Conservation (phyloP, 1,140 invertebrate genomes). For the Diprion similis region DNA sequence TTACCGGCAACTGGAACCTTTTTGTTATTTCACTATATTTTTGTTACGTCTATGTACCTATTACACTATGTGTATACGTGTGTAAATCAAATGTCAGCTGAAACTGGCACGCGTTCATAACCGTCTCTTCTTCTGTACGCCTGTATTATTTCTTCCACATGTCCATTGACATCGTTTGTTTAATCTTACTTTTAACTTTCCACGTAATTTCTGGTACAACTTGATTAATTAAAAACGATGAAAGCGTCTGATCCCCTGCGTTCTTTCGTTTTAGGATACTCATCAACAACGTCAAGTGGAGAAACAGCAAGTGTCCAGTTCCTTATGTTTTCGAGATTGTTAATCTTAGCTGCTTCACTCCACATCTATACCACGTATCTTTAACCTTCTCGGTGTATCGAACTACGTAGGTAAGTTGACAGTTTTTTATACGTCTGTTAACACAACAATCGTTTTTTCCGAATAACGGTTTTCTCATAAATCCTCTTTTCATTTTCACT, state of each 20-base stretch:
- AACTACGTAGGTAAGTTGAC: slow-evolving; percentile 41
- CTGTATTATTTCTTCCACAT: too few relatives aligned
- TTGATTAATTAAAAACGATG: neutral
- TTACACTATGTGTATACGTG: too few relatives aligned
- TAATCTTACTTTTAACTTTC: slow-evolving; percentile 3
- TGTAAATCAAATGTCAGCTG: too few relatives aligned
- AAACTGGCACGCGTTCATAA: too few relatives aligned
- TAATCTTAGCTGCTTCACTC: slow-evolving; percentile 48
- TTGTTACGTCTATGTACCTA: too few relatives aligned
- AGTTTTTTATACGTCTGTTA: neutral
- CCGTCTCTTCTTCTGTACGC: too few relatives aligned
- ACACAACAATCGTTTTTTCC: neutral
- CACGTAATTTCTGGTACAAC: neutral
- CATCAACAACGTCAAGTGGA: slow-evolving; percentile 35
- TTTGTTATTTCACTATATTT: too few relatives aligned
- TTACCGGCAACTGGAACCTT: too few relatives aligned
- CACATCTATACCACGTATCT: slow-evolving; percentile 42
- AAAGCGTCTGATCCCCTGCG: too few relatives aligned
- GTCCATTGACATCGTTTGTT: too few relatives aligned
- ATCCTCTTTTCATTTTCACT: slow-evolving; percentile 3
- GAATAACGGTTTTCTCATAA: slow-evolving; percentile 7
- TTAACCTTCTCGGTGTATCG: slow-evolving; percentile 44
- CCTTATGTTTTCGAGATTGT: slow-evolving; percentile 31
- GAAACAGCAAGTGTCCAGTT: slow-evolving; percentile 24
- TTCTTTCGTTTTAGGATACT: slow-evolving; percentile 23